phyloP scores from a whole-genome alignment of 2,797 vertebrate species.

The Etheostoma perlongum region DNA sequence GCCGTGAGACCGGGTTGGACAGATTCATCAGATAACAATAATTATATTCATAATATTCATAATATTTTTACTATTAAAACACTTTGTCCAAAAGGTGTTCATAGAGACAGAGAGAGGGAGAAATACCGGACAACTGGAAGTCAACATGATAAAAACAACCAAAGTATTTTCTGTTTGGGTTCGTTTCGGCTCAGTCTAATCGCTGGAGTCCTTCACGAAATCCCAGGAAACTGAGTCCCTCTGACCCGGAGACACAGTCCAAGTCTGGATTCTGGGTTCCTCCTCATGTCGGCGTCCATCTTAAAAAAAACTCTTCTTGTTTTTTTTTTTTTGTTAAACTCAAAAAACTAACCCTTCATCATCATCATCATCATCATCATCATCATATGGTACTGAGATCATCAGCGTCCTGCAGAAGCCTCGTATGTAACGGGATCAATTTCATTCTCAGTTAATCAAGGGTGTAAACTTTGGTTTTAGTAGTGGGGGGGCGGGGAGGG shows the following conservation, averaged over 20 bases:
- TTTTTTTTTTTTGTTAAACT: not conserved
- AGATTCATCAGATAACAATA: slow-evolving; percentile 52
- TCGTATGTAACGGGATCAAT: not conserved
- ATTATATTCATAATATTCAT: slow-evolving; percentile 42
- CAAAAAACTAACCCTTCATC: not conserved
- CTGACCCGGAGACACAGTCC: not conserved
- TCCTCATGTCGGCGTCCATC: not conserved
- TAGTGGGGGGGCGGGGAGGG: too few species aligned
- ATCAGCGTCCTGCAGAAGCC: slow-evolving; percentile 18
- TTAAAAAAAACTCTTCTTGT: slow-evolving; percentile 14
- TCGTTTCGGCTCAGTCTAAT: slow-evolving; percentile 39
- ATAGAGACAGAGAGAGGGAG: slow-evolving; percentile 54
- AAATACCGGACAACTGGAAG: slow-evolving; percentile 43
- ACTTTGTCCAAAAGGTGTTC: slow-evolving; percentile 67
- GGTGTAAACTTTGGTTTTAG: too few species aligned
- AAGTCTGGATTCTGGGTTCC: not conserved
- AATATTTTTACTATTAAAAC: slow-evolving; percentile 78
- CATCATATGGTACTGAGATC: not conserved
- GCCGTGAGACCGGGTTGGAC: not conserved
- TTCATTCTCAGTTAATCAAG: not conserved
- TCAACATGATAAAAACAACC: slow-evolving; percentile 33
- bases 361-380: not conserved
- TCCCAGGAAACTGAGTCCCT: slow-evolving; percentile 1
- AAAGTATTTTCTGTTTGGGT: slow-evolving; percentile 20
- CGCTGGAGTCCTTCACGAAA: slow-evolving; percentile 25